phyloP scores from a whole-genome alignment of 2,113 vertebrate genomes.

The Riparia riparia region DNA sequence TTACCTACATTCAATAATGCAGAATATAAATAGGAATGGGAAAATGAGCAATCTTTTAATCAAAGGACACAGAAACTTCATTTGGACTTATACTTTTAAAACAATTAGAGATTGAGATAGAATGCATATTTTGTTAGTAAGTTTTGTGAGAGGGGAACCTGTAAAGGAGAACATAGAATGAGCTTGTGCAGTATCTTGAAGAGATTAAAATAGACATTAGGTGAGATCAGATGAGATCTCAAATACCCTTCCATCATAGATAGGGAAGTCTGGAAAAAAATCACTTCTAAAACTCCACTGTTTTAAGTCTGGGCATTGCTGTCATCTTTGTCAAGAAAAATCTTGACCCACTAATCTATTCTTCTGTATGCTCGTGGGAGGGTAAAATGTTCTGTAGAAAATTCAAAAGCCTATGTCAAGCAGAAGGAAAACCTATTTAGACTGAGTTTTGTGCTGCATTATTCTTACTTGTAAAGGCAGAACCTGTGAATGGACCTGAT shows the following conservation, averaged over 20 bases:
- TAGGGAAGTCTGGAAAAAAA: background rate
- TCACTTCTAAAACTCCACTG: background rate
- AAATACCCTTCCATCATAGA: background rate
- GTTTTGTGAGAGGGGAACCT: background rate
- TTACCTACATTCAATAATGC: background rate
- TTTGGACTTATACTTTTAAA: background rate
- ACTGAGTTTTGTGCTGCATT: background rate
- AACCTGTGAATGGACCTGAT: background rate
- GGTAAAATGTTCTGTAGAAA: background rate
- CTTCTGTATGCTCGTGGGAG: background rate
- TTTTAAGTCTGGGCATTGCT: background rate
- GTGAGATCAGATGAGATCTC: background rate
- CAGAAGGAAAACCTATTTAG: background rate
- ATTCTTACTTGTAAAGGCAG: background rate
- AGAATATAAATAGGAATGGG: background rate
- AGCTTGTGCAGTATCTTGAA: accelerated
- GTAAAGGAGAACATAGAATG: background rate
- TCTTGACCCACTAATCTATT: background rate
- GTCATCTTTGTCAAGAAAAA: background rate
- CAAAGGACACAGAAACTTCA: background rate
- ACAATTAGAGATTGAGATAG: background rate
- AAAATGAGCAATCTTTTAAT: background rate
- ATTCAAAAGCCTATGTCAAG: background rate
- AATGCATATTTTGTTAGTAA: background rate
- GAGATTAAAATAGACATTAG: background rate